phyloP scores from a whole-genome alignment of 2,888 invertebrate species.

The Diachrysia chrysitis region DNA sequence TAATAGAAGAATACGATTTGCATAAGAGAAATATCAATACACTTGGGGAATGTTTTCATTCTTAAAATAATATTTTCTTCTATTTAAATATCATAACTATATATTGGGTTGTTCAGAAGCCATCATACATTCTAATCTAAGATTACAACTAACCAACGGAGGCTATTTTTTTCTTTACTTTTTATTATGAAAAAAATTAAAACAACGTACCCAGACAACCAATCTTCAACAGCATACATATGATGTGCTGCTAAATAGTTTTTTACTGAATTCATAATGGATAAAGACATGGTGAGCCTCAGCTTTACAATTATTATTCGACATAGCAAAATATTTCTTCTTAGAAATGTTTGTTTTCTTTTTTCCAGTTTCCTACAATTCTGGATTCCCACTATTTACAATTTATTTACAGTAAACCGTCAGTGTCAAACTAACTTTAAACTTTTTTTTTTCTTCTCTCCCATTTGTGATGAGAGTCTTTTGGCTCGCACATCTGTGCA shows the following conservation, averaged over 20 bases:
- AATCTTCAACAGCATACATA: conserved; percentile 80
- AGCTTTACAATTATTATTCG: conserved; percentile 14
- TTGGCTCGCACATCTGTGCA: too few relatives aligned
- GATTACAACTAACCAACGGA: too few relatives aligned
- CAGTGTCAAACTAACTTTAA: not conserved
- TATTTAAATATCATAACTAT: too few relatives aligned
- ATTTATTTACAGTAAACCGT: not conserved
- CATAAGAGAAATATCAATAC: too few relatives aligned
- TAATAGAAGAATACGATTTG: too few relatives aligned
- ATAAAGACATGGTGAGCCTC: conserved; percentile 36
- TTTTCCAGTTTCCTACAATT: conserved; percentile 41
- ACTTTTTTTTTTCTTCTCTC: not conserved
- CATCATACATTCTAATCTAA: too few relatives aligned
- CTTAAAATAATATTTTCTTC: too few relatives aligned
- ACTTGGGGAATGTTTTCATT: too few relatives aligned
- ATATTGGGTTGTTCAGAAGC: too few relatives aligned
- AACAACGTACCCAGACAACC: conserved; percentile 77
- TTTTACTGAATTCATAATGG: conserved; percentile 67
- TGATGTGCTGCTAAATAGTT: conserved; percentile 72
- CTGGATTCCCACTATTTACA: conserved; percentile 43
- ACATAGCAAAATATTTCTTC: conserved; percentile 19
- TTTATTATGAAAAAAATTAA: too few relatives aligned
- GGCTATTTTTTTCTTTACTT: too few relatives aligned
- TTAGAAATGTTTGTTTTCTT: not conserved
- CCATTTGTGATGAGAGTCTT: too few relatives aligned